These are phyloP conservation scores for Oasisia sp. DNA, from an alignment of 2,888 invertebrate species.

Conservation along the genomic window DNA sequence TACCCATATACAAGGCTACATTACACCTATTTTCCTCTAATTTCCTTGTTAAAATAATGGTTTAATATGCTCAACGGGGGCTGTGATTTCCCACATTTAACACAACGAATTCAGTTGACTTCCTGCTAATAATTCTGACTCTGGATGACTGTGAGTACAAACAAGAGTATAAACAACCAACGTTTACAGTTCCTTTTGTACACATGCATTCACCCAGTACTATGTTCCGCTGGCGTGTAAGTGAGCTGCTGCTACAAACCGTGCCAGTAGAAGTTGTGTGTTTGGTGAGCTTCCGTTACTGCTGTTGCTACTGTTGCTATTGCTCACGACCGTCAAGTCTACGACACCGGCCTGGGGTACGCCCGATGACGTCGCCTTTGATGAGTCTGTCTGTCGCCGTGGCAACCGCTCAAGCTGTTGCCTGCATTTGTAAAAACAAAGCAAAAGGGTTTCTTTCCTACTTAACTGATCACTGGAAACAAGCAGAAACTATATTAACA, in stretches of 20 bases:
- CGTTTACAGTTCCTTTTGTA: neutral
- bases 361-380: constrained; percentile 64
- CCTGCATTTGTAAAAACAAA: constrained; percentile 65
- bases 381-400: constrained; percentile 79
- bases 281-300: constrained; percentile 46
- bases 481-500: too few relatives aligned
- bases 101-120: too few relatives aligned
- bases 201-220: neutral
- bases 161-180: too few relatives aligned
- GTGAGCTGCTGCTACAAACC: constrained; percentile 55
- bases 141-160: too few relatives aligned
- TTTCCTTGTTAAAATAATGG: too few relatives aligned
- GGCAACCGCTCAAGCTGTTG: constrained; percentile 91
- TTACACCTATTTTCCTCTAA: too few relatives aligned
- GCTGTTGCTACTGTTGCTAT: constrained; percentile 25
- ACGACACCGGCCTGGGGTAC: constrained; percentile 18
- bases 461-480: neutral
- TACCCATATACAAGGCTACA: too few relatives aligned
- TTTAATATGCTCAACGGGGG: too few relatives aligned
- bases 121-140: too few relatives aligned
- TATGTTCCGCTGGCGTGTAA: neutral
- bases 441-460: neutral
- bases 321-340: neutral
- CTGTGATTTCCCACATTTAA: too few relatives aligned
- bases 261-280: constrained; percentile 68